These are phyloP conservation scores for Ligdia adustata DNA, from an alignment of 2,888 invertebrate genomes.

Conservation along the genomic window DNA sequence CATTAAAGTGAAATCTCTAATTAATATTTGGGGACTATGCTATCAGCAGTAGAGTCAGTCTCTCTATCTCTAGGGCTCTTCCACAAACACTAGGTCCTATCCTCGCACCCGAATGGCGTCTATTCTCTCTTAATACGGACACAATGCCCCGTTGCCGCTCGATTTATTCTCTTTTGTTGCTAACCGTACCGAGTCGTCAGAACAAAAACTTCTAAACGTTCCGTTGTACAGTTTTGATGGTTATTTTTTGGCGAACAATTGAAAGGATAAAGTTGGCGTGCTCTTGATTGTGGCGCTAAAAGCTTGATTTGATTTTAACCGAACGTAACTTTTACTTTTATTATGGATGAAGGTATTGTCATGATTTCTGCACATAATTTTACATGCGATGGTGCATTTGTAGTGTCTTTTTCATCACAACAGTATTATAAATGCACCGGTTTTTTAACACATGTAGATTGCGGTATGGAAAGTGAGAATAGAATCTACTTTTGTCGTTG, in stretches of 20 bases:
- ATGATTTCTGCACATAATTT: too few species aligned
- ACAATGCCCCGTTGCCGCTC: conserved; percentile 62
- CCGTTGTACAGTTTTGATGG: conserved; percentile 41
- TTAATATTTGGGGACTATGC: too few species aligned
- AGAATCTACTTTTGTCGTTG: too few species aligned
- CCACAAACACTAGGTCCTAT: conserved; percentile 50
- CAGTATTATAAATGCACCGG: too few species aligned
- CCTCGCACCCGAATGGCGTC: conserved; percentile 54
- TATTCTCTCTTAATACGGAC: conserved; percentile 66
- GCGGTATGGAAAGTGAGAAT: too few species aligned
- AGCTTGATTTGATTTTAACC: not conserved
- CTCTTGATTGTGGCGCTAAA: not conserved
- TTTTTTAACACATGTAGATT: too few species aligned
- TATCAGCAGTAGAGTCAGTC: too few species aligned
- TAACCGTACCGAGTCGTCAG: conserved; percentile 46
- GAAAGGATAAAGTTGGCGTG: conserved; percentile 17
- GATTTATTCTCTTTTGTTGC: conserved; percentile 63
- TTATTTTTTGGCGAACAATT: conserved; percentile 39
- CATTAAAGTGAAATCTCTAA: too few species aligned
- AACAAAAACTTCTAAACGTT: conserved; percentile 55
- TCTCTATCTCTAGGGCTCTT: conserved; percentile 19
- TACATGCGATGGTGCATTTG: too few species aligned
- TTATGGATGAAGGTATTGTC: too few species aligned
- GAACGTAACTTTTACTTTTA: not conserved
- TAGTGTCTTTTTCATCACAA: too few species aligned